phyloP scores from a whole-genome alignment of 2,113 vertebrate genomes.

The Ptilonorhynchus violaceus region DNA sequence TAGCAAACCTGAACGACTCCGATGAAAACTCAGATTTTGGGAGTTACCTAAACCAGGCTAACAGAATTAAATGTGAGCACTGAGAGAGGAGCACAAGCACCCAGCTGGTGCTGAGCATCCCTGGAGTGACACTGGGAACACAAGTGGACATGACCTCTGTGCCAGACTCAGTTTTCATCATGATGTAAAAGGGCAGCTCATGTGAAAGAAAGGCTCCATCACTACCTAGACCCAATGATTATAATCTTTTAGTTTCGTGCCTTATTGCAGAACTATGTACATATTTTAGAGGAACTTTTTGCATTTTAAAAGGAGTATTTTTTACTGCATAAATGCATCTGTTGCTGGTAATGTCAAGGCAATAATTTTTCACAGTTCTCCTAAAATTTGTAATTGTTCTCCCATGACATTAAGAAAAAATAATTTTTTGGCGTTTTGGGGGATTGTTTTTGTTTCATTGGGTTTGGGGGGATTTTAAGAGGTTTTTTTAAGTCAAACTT shows the following conservation, averaged over 20 bases:
- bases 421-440: neutral
- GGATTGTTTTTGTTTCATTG: neutral
- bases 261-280: neutral
- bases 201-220: neutral
- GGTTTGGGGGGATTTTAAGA: neutral
- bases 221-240: neutral
- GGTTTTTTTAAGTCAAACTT: neutral
- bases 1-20: constrained; percentile 62
- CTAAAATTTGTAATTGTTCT: neutral
- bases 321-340: neutral
- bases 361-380: neutral
- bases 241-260: neutral
- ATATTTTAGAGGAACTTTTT: neutral
- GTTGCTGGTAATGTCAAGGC: neutral
- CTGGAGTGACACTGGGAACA: neutral
- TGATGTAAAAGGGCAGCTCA: neutral
- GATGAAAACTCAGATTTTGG: constrained; percentile 47
- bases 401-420: neutral
- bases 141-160: neutral
- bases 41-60: constrained; percentile 32
- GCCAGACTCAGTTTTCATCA: neutral
- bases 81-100: neutral
- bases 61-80: neutral
- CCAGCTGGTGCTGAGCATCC: neutral
- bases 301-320: neutral